Percentiles rank a stretch among this genome's conserved stretches.
These are phyloP conservation scores for Chaenodraco wilsoni DNA, from an alignment of 2,797 vertebrate genomes.

Conservation along the genomic window DNA sequence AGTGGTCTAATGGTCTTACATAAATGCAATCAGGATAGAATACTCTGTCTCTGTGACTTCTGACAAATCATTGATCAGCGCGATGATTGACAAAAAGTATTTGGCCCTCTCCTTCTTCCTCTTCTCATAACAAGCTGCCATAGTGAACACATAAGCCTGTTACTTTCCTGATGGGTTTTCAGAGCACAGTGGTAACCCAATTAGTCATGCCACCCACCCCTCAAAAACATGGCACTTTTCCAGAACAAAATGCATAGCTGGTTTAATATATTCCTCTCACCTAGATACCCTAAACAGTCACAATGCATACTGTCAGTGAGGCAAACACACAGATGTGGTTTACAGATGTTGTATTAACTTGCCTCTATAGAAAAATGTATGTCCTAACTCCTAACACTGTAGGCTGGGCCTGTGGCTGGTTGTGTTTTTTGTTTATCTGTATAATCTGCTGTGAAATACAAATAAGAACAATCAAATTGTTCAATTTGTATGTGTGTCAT, in stretches of 20 bases:
- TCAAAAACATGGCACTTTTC: slow-evolving; percentile 61
- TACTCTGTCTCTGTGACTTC: slow-evolving; percentile 31
- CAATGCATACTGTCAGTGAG: slow-evolving; percentile 37
- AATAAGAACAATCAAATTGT: slow-evolving; percentile 7
- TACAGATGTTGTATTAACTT: slow-evolving; percentile 57
- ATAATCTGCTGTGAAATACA: slow-evolving; percentile 32
- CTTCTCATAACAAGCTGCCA: slow-evolving; percentile 63
- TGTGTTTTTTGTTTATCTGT: slow-evolving; percentile 17
- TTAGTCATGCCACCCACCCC: slow-evolving; percentile 70
- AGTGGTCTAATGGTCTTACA: slow-evolving; percentile 17
- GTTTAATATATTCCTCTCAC: slow-evolving; percentile 64
- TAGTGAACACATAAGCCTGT: slow-evolving; percentile 70
- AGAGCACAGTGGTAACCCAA: slow-evolving; percentile 69
- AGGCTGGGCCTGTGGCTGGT: slow-evolving; percentile 41
- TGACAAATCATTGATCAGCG: slow-evolving; percentile 46
- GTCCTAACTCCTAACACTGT: background rate
- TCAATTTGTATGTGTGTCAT: background rate
- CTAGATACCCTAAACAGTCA: slow-evolving; percentile 54
- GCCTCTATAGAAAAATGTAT: slow-evolving; percentile 9
- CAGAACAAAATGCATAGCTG: slow-evolving; percentile 67
- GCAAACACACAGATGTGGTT: slow-evolving; percentile 54
- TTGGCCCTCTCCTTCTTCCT: slow-evolving; percentile 39
- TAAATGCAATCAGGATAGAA: slow-evolving; percentile 35
- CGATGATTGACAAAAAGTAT: slow-evolving; percentile 55
- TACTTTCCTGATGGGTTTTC: slow-evolving; percentile 74